phyloP scores from a whole-genome alignment of 92 coral and sea anemone species.

The Palythoa caribaeorum region DNA sequence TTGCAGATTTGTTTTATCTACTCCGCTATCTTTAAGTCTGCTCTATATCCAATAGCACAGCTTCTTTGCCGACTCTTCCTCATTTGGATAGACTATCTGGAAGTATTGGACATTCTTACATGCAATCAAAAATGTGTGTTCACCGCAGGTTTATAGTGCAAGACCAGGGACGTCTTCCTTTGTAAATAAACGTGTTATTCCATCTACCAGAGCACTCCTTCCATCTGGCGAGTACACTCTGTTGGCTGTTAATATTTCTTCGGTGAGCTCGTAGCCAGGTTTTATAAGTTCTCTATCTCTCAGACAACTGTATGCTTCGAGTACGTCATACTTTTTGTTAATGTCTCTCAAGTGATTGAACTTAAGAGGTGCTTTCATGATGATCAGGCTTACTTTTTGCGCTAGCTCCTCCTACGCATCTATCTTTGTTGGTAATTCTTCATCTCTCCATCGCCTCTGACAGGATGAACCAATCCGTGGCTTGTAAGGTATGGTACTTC shows the following conservation, averaged over 20 bases:
- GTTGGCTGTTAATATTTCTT: conserved; percentile 47
- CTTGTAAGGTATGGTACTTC: conserved; percentile 25
- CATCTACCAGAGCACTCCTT: conserved; percentile 20
- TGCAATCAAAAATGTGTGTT: neutral
- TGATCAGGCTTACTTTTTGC: conserved; percentile 54
- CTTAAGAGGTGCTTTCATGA: conserved; percentile 54
- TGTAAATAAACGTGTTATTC: neutral
- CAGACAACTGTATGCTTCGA: conserved; percentile 56
- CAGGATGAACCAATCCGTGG: conserved; percentile 29
- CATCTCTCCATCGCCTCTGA: conserved; percentile 32
- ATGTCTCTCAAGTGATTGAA: conserved; percentile 55
- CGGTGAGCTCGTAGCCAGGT: conserved; percentile 47
- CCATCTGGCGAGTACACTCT: conserved; percentile 59
- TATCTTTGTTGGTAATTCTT: conserved; percentile 43
- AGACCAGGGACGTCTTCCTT: neutral
- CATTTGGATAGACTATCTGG: conserved; percentile 51
- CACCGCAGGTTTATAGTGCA: conserved; percentile 4
- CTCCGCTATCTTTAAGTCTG: conserved; percentile 64
- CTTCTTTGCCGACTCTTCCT: conserved; percentile 8
- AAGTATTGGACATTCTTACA: neutral
- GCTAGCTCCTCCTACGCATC: conserved; percentile 58
- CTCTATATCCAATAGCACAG: conserved; percentile 73
- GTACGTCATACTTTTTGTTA: conserved; percentile 48
- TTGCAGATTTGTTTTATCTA: conserved; percentile 40
- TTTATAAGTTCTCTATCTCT: conserved; percentile 34